Percentiles rank a stretch among this genome's conserved stretches.
Evolutionary conservation across 2,113 vertebrate species (phyloP).

Genomic region (Indri indri): DNA sequence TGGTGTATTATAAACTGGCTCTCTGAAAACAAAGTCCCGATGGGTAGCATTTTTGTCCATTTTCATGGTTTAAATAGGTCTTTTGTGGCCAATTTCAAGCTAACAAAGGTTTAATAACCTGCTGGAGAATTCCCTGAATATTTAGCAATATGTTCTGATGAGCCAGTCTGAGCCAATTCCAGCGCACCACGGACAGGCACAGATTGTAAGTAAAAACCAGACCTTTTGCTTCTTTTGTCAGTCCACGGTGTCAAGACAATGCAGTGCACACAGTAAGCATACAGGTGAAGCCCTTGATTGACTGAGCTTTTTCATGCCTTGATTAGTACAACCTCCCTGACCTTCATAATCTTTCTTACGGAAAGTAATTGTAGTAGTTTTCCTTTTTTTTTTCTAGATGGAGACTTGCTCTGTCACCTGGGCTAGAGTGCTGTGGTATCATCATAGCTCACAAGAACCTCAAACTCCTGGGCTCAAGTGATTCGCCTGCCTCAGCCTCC

Average conservation of each 20-base stretch:
- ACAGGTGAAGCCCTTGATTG: background rate
- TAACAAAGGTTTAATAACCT: background rate
- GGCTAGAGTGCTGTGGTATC: no score
- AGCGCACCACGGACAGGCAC: background rate
- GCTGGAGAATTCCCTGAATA: constrained; percentile 17
- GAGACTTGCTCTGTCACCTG: no score
- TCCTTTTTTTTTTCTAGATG: background rate
- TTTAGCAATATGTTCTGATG: background rate
- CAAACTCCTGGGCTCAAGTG: no score
- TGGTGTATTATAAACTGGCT: background rate
- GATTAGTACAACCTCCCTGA: background rate
- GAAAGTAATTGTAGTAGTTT: background rate
- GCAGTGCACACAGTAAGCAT: background rate
- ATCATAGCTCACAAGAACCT: no score
- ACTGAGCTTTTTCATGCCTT: background rate
- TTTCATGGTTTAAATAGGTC: background rate
- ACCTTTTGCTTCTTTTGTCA: background rate
- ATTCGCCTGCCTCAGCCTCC: no score
- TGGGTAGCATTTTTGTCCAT: background rate
- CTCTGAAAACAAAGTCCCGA: background rate
- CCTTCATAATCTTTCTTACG: background rate
- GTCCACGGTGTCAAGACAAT: background rate
- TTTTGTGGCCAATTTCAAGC: background rate
- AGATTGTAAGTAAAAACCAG: background rate
- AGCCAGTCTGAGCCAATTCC: background rate